Percentiles rank a stretch among this genome's conserved stretches.
Conservation (phyloP, 2,888 invertebrate species). For the Mimachlamys varia region DNA sequence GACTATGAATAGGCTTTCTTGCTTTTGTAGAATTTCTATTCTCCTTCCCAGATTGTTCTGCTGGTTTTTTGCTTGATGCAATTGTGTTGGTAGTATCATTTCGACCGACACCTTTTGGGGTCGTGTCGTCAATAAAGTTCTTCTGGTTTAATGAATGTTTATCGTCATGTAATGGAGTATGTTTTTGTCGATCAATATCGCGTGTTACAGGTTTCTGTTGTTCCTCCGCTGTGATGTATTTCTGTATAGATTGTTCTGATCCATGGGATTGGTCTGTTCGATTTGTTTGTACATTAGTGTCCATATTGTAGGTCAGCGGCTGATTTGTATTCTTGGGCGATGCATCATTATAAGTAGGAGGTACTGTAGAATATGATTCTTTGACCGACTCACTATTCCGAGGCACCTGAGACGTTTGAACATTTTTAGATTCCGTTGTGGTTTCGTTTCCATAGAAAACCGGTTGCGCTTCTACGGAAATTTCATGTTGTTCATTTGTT, state of each 20-base stretch:
- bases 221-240: too few relatives aligned
- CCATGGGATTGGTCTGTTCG: neutral
- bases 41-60: neutral
- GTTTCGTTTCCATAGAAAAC: neutral
- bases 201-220: too few relatives aligned
- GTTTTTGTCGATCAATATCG: neutral
- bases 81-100: neutral
- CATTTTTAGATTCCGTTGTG: neutral
- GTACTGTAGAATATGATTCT: neutral
- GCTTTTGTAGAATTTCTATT: neutral
- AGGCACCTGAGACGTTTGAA: neutral
- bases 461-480: neutral
- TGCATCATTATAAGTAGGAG: neutral
- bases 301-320: neutral
- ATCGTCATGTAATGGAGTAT: neutral
- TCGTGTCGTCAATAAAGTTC: neutral
- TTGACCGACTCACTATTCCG: neutral
- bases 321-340: too few relatives aligned
- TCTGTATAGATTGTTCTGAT: neutral
- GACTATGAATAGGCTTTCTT: neutral
- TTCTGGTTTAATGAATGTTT: neutral
- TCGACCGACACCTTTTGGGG: neutral
- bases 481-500: neutral
- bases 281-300: neutral
- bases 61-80: neutral